Evolutionary conservation across 2,113 vertebrate species (phyloP).

Genomic region (Oreochromis tanganicae): DNA sequence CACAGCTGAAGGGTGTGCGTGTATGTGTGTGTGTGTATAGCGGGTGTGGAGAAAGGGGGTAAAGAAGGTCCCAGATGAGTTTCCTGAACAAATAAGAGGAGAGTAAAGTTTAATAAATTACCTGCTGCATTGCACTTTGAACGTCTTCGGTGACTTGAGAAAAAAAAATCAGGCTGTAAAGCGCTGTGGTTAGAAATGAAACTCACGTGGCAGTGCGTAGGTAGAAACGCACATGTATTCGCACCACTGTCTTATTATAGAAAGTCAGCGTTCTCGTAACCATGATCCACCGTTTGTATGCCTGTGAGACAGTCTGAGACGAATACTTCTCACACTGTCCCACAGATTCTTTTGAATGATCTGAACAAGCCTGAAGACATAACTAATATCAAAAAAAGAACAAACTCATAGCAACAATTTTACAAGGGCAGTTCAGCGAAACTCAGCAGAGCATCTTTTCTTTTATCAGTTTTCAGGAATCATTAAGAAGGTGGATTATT

Average conservation of each 20-base stretch:
- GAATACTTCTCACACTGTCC: background rate
- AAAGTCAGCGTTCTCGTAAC: background rate
- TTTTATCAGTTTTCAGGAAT: background rate
- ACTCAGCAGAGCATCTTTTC: background rate
- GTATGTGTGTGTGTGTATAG: background rate
- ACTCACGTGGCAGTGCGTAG: background rate
- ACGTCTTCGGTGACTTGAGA: background rate
- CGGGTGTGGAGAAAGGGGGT: background rate
- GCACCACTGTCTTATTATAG: background rate
- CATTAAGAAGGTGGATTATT: background rate
- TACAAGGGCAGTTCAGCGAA: background rate
- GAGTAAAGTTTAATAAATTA: constrained; percentile 10
- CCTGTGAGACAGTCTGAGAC: background rate
- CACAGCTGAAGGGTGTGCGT: constrained; percentile 11
- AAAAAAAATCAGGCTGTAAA: background rate
- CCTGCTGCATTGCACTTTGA: constrained; percentile 17
- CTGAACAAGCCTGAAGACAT: background rate
- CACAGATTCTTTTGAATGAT: background rate
- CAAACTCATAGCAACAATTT: background rate
- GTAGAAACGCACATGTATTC: background rate
- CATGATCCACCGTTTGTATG: background rate
- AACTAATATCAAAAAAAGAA: background rate
- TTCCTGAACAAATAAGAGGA: constrained; percentile 34
- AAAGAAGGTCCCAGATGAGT: constrained; percentile 10
- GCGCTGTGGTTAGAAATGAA: background rate